A percentile compares a stretch with the other conserved stretches of the same genome.
phyloP scores from a whole-genome alignment of 1,140 invertebrate genomes.

The Danaus melanippus region DNA sequence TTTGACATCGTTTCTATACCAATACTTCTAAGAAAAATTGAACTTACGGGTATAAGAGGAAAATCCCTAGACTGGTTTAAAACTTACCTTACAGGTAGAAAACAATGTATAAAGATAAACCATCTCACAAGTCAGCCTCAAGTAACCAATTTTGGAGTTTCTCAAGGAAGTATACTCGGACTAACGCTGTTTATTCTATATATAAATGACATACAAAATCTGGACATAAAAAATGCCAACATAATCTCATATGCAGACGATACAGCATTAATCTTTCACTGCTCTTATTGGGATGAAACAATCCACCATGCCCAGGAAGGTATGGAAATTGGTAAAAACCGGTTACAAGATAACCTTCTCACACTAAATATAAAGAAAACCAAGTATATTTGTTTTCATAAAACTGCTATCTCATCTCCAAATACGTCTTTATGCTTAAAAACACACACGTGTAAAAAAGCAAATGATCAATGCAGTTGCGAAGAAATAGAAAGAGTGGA shows the following conservation, averaged over 20 bases:
- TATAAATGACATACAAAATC: constrained; percentile 19
- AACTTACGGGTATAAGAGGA: constrained; percentile 7
- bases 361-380: constrained; percentile 11
- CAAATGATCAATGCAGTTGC: not conserved
- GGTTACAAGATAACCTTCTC: constrained; percentile 17
- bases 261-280: constrained; percentile 17
- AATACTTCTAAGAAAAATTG: constrained; percentile 5
- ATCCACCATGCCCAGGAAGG: constrained; percentile 3
- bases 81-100: constrained; percentile 1
- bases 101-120: constrained; percentile 5
- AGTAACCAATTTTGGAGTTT: constrained; percentile 17
- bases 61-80: constrained; percentile 1
- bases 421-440: not conserved
- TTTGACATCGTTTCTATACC: constrained; percentile 12
- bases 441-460: not conserved
- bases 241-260: constrained; percentile 23
- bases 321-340: not conserved
- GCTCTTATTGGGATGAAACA: constrained; percentile 7
- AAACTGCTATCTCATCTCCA: constrained; percentile 1
- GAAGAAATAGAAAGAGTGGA: constrained; percentile 1
- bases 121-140: not conserved
- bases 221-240: constrained; percentile 4
- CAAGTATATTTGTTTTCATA: constrained; percentile 1
- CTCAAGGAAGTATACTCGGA: constrained; percentile 22
- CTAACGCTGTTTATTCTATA: constrained; percentile 21